These are phyloP conservation scores for Thaumatotibia leucotreta DNA, from an alignment of 1,140 invertebrate species.

Conservation along the genomic window DNA sequence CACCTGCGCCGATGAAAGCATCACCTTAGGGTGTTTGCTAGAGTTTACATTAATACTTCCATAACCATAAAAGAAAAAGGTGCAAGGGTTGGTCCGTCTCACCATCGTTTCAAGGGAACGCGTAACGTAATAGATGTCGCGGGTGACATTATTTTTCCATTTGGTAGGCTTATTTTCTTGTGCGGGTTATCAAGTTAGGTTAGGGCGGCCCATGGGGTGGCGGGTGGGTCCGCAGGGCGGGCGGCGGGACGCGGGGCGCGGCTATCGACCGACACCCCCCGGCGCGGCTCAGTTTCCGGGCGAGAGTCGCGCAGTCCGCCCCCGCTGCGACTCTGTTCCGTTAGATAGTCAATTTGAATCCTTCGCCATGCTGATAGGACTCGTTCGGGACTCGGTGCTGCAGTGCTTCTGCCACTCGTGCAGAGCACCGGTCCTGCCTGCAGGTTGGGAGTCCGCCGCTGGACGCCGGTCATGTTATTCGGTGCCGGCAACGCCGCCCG, in stretches of 20 bases:
- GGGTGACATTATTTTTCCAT: slow-evolving; percentile 69
- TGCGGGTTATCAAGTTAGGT: slow-evolving; percentile 71
- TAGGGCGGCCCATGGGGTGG: slow-evolving; percentile 59
- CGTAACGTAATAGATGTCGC: slow-evolving; percentile 40
- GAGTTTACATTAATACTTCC: slow-evolving; percentile 6
- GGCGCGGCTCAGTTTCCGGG: slow-evolving; percentile 67
- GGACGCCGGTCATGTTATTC: slow-evolving; percentile 9
- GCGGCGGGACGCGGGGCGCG: slow-evolving; percentile 46
- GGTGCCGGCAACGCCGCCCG: slow-evolving; percentile 35
- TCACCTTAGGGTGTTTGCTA: not conserved
- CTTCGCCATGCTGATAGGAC: slow-evolving; percentile 86
- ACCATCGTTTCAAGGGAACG: slow-evolving; percentile 17
- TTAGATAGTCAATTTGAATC: slow-evolving; percentile 69
- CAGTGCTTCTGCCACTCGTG: slow-evolving; percentile 94
- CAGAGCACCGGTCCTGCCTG: slow-evolving; percentile 85
- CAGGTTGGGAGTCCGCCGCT: slow-evolving; percentile 75
- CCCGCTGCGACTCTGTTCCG: slow-evolving; percentile 64
- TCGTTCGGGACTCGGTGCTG: slow-evolving; percentile 90
- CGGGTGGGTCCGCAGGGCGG: slow-evolving; percentile 58
- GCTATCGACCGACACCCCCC: slow-evolving; percentile 65
- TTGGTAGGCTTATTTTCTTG: slow-evolving; percentile 72
- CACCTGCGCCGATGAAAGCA: not conserved
- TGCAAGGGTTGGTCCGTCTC: slow-evolving; percentile 6
- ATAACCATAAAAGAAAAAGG: slow-evolving; percentile 11
- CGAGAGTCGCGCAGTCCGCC: slow-evolving; percentile 69